Evolutionary conservation across 2,797 vertebrate genomes (phyloP).

Genomic region (Oryzias sinensis): DNA sequence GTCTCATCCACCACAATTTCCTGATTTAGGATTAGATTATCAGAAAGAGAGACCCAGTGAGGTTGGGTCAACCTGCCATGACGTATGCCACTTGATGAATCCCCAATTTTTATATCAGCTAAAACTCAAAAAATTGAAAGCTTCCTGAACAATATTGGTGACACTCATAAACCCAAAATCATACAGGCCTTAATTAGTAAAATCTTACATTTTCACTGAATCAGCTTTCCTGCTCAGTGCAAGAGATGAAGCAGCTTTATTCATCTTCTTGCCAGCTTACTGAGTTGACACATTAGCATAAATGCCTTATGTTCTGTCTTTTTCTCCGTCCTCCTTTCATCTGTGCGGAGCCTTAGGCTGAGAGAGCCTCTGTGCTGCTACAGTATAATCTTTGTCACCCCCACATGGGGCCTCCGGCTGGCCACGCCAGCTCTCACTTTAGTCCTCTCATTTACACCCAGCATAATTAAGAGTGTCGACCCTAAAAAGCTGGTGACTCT

Average conservation of each 20-base stretch:
- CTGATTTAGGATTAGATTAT: too few species aligned
- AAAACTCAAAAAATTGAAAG: too few species aligned
- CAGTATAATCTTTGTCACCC: slow-evolving; percentile 59
- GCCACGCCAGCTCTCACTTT: slow-evolving; percentile 51
- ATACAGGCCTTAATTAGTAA: slow-evolving; percentile 32
- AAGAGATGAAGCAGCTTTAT: slow-evolving; percentile 52
- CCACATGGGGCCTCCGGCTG: slow-evolving; percentile 48
- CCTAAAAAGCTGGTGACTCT: slow-evolving; percentile 62
- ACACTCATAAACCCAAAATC: slow-evolving; percentile 18
- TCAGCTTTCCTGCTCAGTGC: slow-evolving; percentile 27
- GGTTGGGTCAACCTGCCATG: too few species aligned
- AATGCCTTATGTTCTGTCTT: slow-evolving; percentile 55
- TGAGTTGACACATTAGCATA: slow-evolving; percentile 64
- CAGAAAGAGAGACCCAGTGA: too few species aligned
- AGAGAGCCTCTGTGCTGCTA: slow-evolving; percentile 40
- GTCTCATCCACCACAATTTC: too few species aligned
- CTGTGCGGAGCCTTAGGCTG: slow-evolving; percentile 53
- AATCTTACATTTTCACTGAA: slow-evolving; percentile 24
- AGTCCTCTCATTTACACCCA: slow-evolving; percentile 63
- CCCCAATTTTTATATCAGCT: too few species aligned
- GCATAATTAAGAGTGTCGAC: slow-evolving; percentile 66
- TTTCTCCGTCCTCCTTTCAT: slow-evolving; percentile 64
- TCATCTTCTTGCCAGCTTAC: slow-evolving; percentile 56
- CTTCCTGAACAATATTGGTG: slow-evolving; percentile 1
- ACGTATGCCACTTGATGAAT: too few species aligned